Base-by-base conservation (phyloP, 2,888 invertebrate genomes). In the Drosophila dives region DNA sequence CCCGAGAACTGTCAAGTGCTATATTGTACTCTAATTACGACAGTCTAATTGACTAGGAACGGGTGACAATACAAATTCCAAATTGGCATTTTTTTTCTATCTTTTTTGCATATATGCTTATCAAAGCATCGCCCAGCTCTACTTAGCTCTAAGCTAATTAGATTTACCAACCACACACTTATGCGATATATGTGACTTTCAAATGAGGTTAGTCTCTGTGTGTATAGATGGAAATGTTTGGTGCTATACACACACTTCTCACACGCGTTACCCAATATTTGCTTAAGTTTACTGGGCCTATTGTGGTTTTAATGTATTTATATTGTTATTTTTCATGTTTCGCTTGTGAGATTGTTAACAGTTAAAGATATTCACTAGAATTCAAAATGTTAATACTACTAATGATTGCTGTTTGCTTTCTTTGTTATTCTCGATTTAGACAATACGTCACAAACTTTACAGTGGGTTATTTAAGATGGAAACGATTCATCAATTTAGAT, bases 1-100 rank as follows among this genome's bases (percentile, higher is more conserved):
- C 54, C 36, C 60, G 8, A 45, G 8, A 45, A 26, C 2, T 45
- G 23, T 15, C 55, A 66, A 54, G 36, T 55, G 65, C 59, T 34
- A 66, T 64, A 88, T 84, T 84, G 84, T 84, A 80, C 81, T 86
- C 78, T 83, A 84, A 84, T 84, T 84, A 80, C 53, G 72, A 59
- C 49, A 64, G 61, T 26, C 64, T 83, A 80, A 88, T 84, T 84
- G 86, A 75, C 72, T 69, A 80, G 75, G 72, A 88, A 83, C 86
- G 77, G 84, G 77, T 86, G 81, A 80, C 89, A 84, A 83, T 83
- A 64, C 76, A 72, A 64, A 72, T 67, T 64, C 66, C 67, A 73
- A 81, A 75, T 80, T 83, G 77, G 36, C 62, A 61, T 62, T 67
- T 72, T 48, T 7, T 15, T 54, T 8, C 4, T 8, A 45, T 45